Percentiles rank a stretch among this genome's conserved stretches.
Conservation (phyloP, 1,140 invertebrate species). For the Tetragnatha versicolor region DNA sequence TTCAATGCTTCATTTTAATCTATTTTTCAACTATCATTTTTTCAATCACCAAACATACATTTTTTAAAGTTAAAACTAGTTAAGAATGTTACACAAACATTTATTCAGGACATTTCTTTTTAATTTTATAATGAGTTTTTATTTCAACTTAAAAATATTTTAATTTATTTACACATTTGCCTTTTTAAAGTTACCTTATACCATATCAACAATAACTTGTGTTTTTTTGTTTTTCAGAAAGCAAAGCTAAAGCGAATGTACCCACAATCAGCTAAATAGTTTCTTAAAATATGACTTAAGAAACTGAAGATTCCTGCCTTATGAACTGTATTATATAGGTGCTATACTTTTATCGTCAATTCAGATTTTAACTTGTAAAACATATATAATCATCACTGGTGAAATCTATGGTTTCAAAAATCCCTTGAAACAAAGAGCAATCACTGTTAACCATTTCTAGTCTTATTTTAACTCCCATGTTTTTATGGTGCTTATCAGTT, state of each 20-base stretch:
- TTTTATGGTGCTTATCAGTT: no score
- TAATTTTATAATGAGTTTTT: neutral
- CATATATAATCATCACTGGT: neutral
- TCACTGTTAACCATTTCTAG: no score
- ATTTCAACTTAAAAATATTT: neutral
- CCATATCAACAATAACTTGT: neutral
- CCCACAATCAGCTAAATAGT: no score
- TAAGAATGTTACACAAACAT: no score
- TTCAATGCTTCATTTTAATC: no score
- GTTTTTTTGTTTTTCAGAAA: constrained; percentile 25
- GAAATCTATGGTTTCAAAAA: neutral
- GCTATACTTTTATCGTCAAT: constrained; percentile 18
- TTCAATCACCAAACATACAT: no score
- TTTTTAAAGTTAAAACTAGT: no score
- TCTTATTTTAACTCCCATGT: no score
- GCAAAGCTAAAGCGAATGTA: neutral
- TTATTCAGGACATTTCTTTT: no score
- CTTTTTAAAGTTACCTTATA: neutral
- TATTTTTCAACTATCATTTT: no score
- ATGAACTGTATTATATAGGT: constrained; percentile 31
- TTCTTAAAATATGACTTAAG: no score
- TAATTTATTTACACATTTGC: neutral
- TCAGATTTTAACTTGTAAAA: constrained; percentile 18
- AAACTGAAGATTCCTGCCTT: constrained; percentile 37
- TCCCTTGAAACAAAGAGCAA: no score